phyloP scores from a whole-genome alignment of 2,888 invertebrate genomes.

The Tenthredo scrophulariae region DNA sequence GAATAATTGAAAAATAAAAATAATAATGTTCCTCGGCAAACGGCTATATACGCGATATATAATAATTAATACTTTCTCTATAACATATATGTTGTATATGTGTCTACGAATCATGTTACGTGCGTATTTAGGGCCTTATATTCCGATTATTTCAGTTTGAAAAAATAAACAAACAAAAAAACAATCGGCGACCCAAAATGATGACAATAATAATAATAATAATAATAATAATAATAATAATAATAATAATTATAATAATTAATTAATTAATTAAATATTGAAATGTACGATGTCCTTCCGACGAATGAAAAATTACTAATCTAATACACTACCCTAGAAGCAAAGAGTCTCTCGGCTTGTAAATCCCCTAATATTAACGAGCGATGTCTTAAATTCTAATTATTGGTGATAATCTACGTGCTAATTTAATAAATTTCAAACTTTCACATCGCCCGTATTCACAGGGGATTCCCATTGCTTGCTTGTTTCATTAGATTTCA shows the following conservation, averaged over 20 bases:
- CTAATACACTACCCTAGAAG: conserved; percentile 50
- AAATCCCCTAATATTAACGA: conserved; percentile 18
- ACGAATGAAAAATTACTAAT: conserved; percentile 44
- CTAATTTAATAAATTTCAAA: conserved; percentile 10
- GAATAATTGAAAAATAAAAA: not conserved
- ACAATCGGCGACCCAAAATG: conserved; percentile 4
- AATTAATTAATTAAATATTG: conserved; percentile 44
- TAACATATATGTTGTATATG: conserved; percentile 33
- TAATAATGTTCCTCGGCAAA: conserved; percentile 36
- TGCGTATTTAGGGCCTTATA: conserved; percentile 6
- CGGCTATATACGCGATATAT: conserved; percentile 22
- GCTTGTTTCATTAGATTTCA: conserved; percentile 9
- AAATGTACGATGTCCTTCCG: conserved; percentile 39
- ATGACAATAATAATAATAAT: conserved; percentile 23
- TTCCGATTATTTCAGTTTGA: not conserved
- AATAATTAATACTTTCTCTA: conserved; percentile 49
- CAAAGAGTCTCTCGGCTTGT: conserved; percentile 46
- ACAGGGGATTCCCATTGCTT: conserved; percentile 23
- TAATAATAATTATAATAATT: conserved; percentile 19
- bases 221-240: conserved; percentile 17
- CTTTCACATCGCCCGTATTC: not conserved
- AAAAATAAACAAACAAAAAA: conserved; percentile 19
- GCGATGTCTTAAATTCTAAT: conserved; percentile 11
- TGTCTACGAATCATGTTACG: conserved; percentile 43
- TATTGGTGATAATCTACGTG: not conserved